A percentile compares a stretch with the other conserved stretches of the same genome.
These are phyloP conservation scores for Typhlichthys subterraneus DNA, from an alignment of 2,797 vertebrate genomes.

Conservation along the genomic window DNA sequence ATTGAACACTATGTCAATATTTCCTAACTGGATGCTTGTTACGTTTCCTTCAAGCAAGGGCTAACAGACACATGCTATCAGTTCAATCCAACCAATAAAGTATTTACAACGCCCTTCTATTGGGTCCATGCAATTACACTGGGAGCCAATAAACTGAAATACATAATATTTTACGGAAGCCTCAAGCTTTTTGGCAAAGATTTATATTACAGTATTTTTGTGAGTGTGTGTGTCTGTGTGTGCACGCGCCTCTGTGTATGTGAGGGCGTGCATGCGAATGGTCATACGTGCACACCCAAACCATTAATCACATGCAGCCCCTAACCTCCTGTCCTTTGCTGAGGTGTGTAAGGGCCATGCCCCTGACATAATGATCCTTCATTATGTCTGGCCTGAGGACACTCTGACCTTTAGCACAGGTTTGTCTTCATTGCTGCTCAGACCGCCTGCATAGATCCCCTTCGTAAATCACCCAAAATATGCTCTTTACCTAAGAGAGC, in stretches of 20 bases:
- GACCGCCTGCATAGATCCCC: slow-evolving; percentile 21
- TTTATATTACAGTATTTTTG: background rate
- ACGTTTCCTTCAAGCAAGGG: background rate
- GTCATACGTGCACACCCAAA: slow-evolving; percentile 17
- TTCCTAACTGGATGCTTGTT: background rate
- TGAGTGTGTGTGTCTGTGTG: slow-evolving; percentile 6
- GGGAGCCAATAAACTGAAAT: background rate
- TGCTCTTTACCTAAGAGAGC: slow-evolving; percentile 42
- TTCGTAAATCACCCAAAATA: slow-evolving; percentile 25
- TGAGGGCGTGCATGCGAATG: background rate
- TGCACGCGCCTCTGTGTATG: background rate
- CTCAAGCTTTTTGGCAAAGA: background rate
- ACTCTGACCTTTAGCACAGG: slow-evolving; percentile 52
- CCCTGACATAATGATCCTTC: slow-evolving; percentile 49
- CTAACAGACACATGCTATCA: background rate
- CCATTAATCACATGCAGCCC: slow-evolving; percentile 34
- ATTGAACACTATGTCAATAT: slow-evolving; percentile 4
- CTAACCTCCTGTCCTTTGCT: slow-evolving; percentile 44
- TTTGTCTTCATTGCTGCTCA: slow-evolving; percentile 44
- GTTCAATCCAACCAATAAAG: background rate
- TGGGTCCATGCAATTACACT: background rate
- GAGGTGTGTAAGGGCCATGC: slow-evolving; percentile 32
- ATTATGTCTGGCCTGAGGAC: slow-evolving; percentile 45
- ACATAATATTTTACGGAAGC: slow-evolving; percentile 5
- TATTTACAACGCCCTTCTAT: background rate